Percentiles rank a stretch among this genome's conserved stretches.
Conservation (phyloP, 2,113 vertebrate genomes). For the Oreochromis tanganicae region DNA sequence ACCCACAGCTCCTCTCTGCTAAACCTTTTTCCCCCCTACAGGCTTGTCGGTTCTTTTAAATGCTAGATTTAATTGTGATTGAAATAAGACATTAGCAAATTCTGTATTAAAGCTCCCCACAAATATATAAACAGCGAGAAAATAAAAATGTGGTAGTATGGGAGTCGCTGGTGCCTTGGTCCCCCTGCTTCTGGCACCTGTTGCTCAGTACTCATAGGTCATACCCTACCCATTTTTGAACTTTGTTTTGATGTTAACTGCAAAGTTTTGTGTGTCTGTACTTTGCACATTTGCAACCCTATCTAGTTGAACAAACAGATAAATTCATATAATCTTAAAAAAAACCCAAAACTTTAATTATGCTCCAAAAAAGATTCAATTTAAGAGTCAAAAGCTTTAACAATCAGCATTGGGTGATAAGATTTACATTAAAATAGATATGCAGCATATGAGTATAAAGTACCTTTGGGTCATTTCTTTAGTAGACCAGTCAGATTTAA, state of each 20-base stretch:
- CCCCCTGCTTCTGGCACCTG: background rate
- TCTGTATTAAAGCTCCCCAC: background rate
- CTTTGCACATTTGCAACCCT: background rate
- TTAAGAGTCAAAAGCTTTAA: background rate
- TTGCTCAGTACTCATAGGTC: background rate
- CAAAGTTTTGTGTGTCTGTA: background rate
- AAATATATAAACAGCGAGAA: background rate
- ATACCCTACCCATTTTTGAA: background rate
- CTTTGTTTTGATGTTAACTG: background rate
- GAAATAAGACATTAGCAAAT: background rate
- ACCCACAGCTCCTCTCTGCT: background rate
- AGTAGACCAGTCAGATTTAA: background rate
- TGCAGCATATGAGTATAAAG: background rate
- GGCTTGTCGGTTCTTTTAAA: background rate
- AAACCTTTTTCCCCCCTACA: background rate
- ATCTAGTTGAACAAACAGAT: background rate
- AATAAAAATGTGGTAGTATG: background rate
- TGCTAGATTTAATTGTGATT: background rate
- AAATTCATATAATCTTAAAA: background rate
- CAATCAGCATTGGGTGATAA: background rate
- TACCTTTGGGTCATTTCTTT: background rate
- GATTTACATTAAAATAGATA: background rate
- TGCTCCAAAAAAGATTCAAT: background rate
- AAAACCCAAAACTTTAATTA: fast-evolving
- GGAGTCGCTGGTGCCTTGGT: background rate